Percentiles rank a stretch among this genome's conserved stretches.
phyloP scores from a whole-genome alignment of 2,113 vertebrate genomes.

The Lanius ludovicianus region DNA sequence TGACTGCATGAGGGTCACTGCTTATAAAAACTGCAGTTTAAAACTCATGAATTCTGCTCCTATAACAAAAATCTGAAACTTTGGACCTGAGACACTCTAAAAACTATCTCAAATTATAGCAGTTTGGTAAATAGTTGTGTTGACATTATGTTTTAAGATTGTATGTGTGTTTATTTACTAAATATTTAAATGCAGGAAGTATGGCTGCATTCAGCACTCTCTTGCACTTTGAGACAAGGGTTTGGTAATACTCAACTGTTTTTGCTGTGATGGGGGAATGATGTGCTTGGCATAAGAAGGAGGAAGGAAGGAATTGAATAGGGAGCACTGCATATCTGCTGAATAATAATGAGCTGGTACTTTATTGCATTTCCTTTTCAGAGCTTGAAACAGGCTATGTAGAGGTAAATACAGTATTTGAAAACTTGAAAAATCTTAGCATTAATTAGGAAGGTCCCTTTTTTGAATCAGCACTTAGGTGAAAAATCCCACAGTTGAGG shows the following conservation, averaged over 20 bases:
- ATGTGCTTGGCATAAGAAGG: conserved; percentile 61
- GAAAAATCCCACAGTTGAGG: background rate
- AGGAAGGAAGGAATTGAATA: conserved; percentile 8
- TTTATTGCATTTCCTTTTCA: background rate
- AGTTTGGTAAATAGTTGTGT: background rate
- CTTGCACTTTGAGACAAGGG: background rate
- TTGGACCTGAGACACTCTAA: background rate
- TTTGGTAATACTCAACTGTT: background rate
- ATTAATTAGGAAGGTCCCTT: background rate
- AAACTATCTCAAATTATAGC: background rate
- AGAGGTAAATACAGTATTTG: background rate
- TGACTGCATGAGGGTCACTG: background rate
- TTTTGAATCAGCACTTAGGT: background rate
- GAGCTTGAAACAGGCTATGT: background rate
- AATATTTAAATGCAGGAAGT: background rate
- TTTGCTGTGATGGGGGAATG: background rate
- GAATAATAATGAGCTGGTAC: conserved; percentile 19
- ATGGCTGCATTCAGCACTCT: background rate
- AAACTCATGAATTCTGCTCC: background rate
- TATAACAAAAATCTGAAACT: background rate
- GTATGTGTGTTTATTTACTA: background rate
- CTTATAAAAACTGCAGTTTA: background rate
- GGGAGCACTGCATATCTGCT: background rate
- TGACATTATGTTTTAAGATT: background rate
- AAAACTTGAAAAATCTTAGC: background rate